Evolutionary conservation across 2,797 vertebrate species (phyloP), one percentile per base, ranked within the genome.

Genomic region (Pseudotriccus pelzelni): DNA sequence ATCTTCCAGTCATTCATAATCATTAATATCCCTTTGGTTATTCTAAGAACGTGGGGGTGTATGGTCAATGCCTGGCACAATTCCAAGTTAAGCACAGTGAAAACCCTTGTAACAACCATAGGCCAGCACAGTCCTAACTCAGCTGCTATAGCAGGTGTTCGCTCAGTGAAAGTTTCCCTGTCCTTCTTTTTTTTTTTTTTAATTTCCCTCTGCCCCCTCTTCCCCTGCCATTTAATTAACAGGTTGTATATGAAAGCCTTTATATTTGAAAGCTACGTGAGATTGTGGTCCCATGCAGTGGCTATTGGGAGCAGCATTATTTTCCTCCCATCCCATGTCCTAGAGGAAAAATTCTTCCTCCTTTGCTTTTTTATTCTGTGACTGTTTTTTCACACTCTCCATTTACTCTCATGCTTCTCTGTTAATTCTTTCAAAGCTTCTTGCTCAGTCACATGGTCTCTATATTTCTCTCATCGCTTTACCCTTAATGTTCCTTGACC

Each of bases 1-100:
- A 66, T 88, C 46, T 87, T 81, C 32, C 23, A 62, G 59, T 72
- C 28, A 39, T 62, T 77, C 62, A 17, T 46, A 70, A 43, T 63
- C 49, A 47, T 86, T 89, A 85, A 85, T 91, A 78, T 68, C 6
- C 12, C 24, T 22, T 41, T 73, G 66, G 37, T 63, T 87, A 52
- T 76, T 63, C 34, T 59, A 56, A 7, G 7, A 80, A 60, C 0
- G 0, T 62, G 53, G 43, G 58, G 14, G 14, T 86, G 18, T 9
- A 1, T 75, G 73, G 82, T 75, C 82, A 85, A 34, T 77, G 27
- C 5, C 73, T 93, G 91, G 79, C 76, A 39, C 13, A 68, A 72
- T 66, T 95, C 82, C 95, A 94, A 78, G 25, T 36, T 30, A 83
- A 85, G 76, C 62, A 87, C 76, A 94, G 58, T 85, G 64, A 85